phyloP scores from a whole-genome alignment of 2,797 vertebrate genomes.

The Ammospiza maritima region DNA sequence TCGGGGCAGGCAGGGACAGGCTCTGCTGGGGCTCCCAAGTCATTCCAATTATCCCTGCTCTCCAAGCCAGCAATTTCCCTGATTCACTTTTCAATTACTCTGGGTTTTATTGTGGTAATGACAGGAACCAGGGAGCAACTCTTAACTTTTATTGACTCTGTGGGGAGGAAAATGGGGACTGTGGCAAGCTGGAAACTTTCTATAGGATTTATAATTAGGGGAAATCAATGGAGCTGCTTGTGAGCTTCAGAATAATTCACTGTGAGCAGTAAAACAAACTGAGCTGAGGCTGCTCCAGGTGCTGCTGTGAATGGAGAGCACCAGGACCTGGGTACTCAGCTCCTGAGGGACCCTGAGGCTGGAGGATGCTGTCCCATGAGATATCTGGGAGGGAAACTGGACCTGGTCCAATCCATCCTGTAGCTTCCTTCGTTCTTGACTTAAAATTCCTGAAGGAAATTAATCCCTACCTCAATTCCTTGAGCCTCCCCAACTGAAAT shows the following conservation, averaged over 20 bases:
- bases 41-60: not conserved
- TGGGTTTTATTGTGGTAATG: conserved; percentile 10
- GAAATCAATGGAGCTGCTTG: conserved; percentile 18
- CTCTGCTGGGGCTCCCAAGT: not conserved
- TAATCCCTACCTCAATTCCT: not conserved
- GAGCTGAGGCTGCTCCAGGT: not conserved
- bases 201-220: conserved; percentile 55
- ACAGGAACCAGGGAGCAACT: conserved; percentile 41
- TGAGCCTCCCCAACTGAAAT: not conserved
- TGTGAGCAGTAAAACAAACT: not conserved
- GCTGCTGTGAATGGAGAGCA: not conserved
- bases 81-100: conserved; percentile 52
- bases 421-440: not conserved
- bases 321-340: not conserved
- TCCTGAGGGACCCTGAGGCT: not conserved
- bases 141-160: conserved; percentile 35
- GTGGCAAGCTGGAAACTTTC: conserved; percentile 29
- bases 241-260: not conserved
- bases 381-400: not conserved
- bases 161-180: not conserved
- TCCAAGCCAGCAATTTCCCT: not conserved
- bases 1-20: not conserved
- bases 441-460: not conserved
- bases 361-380: not conserved
- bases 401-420: not conserved